Evolutionary conservation across 2,797 vertebrate species (phyloP).

Genomic region (Bryconaethiops microstoma): DNA sequence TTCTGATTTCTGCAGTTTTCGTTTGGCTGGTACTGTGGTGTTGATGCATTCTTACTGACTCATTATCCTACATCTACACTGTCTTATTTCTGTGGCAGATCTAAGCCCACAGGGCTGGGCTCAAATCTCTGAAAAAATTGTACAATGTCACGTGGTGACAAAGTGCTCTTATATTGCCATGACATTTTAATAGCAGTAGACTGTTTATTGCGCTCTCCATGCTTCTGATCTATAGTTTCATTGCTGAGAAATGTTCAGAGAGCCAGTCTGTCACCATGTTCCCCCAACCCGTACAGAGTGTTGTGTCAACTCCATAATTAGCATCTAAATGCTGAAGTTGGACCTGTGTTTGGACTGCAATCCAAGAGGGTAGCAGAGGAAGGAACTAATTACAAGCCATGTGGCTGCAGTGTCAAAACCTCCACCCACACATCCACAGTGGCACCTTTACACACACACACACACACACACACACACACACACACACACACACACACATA

Average conservation of each 20-base stretch:
- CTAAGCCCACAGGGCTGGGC: background rate
- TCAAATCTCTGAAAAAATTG: constrained; percentile 3
- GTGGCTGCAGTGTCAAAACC: constrained; percentile 37
- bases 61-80: background rate
- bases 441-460: constrained; percentile 13
- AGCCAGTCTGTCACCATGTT: constrained; percentile 33
- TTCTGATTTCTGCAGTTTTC: background rate
- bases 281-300: constrained; percentile 37
- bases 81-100: constrained; percentile 1
- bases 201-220: background rate
- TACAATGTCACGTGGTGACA: background rate
- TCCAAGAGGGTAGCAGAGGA: constrained; percentile 46
- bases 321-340: constrained; percentile 49
- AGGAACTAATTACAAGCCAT: constrained; percentile 60
- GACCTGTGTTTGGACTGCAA: constrained; percentile 52
- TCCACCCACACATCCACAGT: constrained; percentile 24
- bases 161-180: background rate
- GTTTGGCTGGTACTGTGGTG: constrained; percentile 31
- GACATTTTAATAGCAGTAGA: constrained; percentile 11
- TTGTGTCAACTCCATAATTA: constrained; percentile 59
- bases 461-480: constrained; percentile 18
- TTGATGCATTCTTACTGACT: constrained; percentile 3
- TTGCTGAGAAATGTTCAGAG: constrained; percentile 40
- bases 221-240: background rate
- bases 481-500: constrained; percentile 21